Evolutionary conservation across 1,140 invertebrate genomes (phyloP).

Genomic region (Rhagoletis pomonella): DNA sequence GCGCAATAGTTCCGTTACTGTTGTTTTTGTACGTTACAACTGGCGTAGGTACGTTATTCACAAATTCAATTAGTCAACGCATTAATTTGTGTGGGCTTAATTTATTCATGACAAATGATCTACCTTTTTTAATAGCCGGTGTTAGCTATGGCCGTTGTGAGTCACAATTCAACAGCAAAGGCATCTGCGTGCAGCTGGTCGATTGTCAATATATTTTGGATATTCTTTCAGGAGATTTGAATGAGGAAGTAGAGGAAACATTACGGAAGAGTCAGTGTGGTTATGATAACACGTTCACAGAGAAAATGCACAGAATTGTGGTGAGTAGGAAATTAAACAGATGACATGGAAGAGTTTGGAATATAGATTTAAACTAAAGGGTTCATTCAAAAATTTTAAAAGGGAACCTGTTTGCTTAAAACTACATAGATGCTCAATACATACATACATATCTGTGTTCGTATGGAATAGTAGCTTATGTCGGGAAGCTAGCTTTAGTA

Average conservation of each 20-base stretch:
- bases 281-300: conserved; percentile 61
- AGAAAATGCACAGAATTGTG: conserved; percentile 14
- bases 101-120: not conserved
- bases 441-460: too few relatives aligned
- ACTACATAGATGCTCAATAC: too few relatives aligned
- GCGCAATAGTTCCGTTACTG: not conserved
- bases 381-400: too few relatives aligned
- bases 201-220: conserved; percentile 71
- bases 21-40: not conserved
- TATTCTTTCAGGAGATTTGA: conserved; percentile 60
- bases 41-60: not conserved
- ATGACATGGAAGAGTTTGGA: too few relatives aligned
- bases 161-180: conserved; percentile 59
- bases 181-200: conserved; percentile 72
- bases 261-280: conserved; percentile 66
- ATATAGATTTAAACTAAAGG: too few relatives aligned
- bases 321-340: not conserved
- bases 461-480: too few relatives aligned
- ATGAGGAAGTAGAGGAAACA: conserved; percentile 55
- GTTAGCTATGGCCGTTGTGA: not conserved
- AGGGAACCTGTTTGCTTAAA: too few relatives aligned
- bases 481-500: too few relatives aligned
- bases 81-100: not conserved
- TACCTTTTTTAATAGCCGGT: not conserved
- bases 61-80: too few relatives aligned